A percentile compares a stretch with the other conserved stretches of the same genome.
These are phyloP conservation scores for Calephelis virginiensis DNA, from an alignment of 1,140 invertebrate species.

Conservation along the genomic window DNA sequence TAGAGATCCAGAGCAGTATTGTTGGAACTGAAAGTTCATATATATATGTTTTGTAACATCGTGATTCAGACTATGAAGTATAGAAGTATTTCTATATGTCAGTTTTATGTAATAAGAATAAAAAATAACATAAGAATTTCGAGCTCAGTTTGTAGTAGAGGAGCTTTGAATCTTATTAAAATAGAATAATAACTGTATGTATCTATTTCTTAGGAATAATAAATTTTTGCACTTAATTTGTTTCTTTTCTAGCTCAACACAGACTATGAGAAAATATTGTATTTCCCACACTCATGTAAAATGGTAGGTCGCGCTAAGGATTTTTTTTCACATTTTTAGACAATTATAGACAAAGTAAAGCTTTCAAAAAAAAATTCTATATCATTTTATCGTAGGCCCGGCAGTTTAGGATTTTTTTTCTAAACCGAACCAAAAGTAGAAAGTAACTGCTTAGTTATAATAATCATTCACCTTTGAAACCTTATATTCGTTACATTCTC, in stretches of 20 bases:
- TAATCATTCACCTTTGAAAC: too few relatives aligned
- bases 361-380: too few relatives aligned
- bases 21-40: not conserved
- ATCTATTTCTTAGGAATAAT: constrained; percentile 19
- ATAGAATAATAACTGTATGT: constrained; percentile 18
- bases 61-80: not conserved
- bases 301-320: too few relatives aligned
- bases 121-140: not conserved
- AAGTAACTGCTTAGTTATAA: too few relatives aligned
- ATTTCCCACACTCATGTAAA: too few relatives aligned
- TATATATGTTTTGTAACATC: not conserved
- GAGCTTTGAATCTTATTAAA: constrained; percentile 21
- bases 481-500: too few relatives aligned
- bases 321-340: too few relatives aligned
- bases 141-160: not conserved
- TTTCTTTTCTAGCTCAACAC: not conserved
- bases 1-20: not conserved
- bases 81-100: not conserved
- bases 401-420: too few relatives aligned
- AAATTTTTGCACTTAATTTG: constrained; percentile 19
- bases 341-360: too few relatives aligned
- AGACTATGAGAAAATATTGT: too few relatives aligned
- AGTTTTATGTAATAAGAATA: constrained; percentile 2
- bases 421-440: too few relatives aligned
- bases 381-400: too few relatives aligned